Percentiles rank a stretch among this genome's conserved stretches.
Conservation (phyloP, 2,113 vertebrate species). For the Chlamydotis undulata region DNA sequence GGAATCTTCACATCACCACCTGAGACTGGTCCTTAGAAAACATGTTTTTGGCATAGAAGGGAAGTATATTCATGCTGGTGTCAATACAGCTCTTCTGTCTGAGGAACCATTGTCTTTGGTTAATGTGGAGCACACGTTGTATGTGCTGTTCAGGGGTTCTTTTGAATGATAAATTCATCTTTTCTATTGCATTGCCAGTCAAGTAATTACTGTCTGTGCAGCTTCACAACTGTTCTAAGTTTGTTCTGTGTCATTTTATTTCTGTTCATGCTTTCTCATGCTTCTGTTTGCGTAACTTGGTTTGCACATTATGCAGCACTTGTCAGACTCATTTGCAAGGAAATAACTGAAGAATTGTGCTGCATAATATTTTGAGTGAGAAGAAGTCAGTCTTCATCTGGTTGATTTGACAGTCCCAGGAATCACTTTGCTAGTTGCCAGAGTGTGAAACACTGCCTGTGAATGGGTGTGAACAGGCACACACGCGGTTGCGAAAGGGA, state of each 20-base stretch:
- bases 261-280: not conserved
- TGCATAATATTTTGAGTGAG: constrained; percentile 14
- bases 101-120: constrained; percentile 4
- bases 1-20: constrained; percentile 6
- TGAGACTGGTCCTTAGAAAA: constrained; percentile 40
- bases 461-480: not conserved
- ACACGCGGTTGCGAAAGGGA: fast-evolving
- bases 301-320: not conserved
- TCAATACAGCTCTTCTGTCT: not conserved
- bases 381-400: not conserved
- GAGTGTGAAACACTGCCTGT: not conserved
- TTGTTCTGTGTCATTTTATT: not conserved
- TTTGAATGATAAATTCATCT: not conserved
- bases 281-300: constrained; percentile 16
- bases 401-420: not conserved
- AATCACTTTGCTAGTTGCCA: not conserved
- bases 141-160: not conserved
- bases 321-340: not conserved
- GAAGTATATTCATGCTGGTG: not conserved
- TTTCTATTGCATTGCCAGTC: not conserved
- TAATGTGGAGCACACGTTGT: not conserved
- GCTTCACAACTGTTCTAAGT: not conserved
- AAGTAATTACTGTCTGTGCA: not conserved
- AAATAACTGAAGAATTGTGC: not conserved
- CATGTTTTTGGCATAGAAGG: not conserved